Base-by-base conservation (phyloP, 2,888 invertebrate species). In the Drosophila pegasa region DNA sequence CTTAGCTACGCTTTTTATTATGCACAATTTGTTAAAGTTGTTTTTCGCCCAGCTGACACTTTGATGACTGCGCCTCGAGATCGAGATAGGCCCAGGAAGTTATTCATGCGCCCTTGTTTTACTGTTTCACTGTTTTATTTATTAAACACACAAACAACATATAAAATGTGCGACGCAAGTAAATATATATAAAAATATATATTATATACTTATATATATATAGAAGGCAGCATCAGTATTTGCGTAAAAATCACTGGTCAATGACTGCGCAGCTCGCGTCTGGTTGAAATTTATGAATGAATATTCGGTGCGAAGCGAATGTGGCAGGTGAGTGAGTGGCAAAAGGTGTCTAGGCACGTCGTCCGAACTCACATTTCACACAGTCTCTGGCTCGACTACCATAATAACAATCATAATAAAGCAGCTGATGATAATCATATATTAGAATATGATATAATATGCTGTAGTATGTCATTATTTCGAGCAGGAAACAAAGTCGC, bases 61-160 rank as follows among this genome's bases (percentile, higher is more conserved):
- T 73, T 73, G 71, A 73, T 65, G 65, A 60, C 40, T 63, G 47
- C 31, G 66, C 20, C 41, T 3, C 31, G 56, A 25, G 25, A n/a
- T n/a, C 25, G 25, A 56, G 72, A 64, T 72, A 72, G 74, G 45
- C 56, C 43, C 64, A 74, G 70, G 70, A 74, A 74, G 70, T 64
- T 47, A 37, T 55, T 41, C 41, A 54, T 33, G 3, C 55, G 31
- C 35, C 29, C 62, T 31, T 60, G 51, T 41, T 40, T n/a, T n/a
- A n/a, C n/a, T n/a, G n/a, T n/a, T 45, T 43, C 47, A 20, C 12
- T 18, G 18, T 57, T 31, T 31, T 71, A 54, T 59, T 71, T 50
- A 55, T 58, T 35, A 27, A 29, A 29, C 12, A 45, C 18, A 37
- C 41, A 55, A 31, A 55, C 70, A 69, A 38, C 38, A 29, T 47